Base-by-base conservation (phyloP, 2,888 invertebrate species). In the Villa cingulata region DNA sequence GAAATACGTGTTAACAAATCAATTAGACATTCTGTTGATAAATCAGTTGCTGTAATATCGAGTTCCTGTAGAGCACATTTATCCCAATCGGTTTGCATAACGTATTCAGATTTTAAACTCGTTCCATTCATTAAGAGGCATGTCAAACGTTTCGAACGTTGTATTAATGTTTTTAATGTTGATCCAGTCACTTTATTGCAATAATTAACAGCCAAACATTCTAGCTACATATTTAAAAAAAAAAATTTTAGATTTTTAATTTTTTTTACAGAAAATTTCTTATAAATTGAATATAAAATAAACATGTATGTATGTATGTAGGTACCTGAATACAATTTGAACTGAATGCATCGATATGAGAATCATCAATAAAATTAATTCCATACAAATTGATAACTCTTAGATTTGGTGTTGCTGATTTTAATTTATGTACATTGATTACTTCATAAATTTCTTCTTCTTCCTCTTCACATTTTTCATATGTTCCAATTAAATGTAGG, bases 391-490 rank as follows among this genome's bases (percentile, higher is more conserved):
- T 99, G 60, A 99, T 96, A 10, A 97, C 92, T 53, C 94, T 76
- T 52, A 98, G 74, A 71, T 98, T 99, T 0, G 98, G 98, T 0
- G 96, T 95, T 6, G 96, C 96, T 1, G 94, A 89, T 70, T 98
- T 98, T 47, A 99, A 74, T 65, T 96, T 98, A 68, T 96, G 95
- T 23, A 99, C 94, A 73, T 99, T 99, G 58, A 99, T 94, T 6
- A 95, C 95, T 69, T 96, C 96, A 70, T 96, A 96, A 58, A 97
- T 95, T 72, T 99, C 98, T 63, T 99, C 98, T 62, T 98, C 97
- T 60, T 96, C 97, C 63, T 97, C 96, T 65, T 96, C 94, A 5
- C 94, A 84, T 65, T 95, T 95, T 65, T 96, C 96, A 64, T 96
- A 96, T 0, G 95, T 96, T 15, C 95, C 98, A 62, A 99, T 90